A percentile compares a stretch with the other conserved stretches of the same genome.
phyloP scores from a whole-genome alignment of 2,797 vertebrate genomes.

The Saxicola maurus region DNA sequence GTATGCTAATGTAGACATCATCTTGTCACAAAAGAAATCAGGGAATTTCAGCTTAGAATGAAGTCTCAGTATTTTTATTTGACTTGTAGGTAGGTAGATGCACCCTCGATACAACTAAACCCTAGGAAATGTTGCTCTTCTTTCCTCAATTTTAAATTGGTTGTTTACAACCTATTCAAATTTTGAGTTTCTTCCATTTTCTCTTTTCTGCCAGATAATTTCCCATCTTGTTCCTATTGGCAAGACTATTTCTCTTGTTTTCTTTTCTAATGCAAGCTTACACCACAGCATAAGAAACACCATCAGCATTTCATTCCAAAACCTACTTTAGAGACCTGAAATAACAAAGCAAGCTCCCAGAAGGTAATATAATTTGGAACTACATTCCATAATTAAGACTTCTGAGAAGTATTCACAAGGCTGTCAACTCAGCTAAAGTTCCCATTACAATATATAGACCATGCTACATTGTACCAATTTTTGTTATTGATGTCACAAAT shows the following conservation, averaged over 20 bases:
- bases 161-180: fast-evolving
- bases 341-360: not conserved
- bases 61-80: not conserved
- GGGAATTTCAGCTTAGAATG: not conserved
- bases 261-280: not conserved
- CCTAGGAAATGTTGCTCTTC: not conserved
- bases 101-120: fast-evolving
- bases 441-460: not conserved
- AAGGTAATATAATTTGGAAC: not conserved
- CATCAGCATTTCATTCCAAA: not conserved
- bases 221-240: not conserved
- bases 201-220: not conserved
- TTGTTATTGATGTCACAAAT: not conserved
- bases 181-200: not conserved
- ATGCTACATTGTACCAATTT: fast-evolving
- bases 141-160: not conserved
- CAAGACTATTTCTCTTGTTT: not conserved
- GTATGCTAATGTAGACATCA: not conserved
- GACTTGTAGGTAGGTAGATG: not conserved
- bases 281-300: not conserved
- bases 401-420: not conserved
- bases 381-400: not conserved
- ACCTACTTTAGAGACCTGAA: not conserved
- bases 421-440: not conserved
- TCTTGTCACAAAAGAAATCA: not conserved